Percentiles rank a stretch among this genome's conserved stretches.
Conservation (phyloP, 2,113 vertebrate species). For the Myrmophylax atrothorax region DNA sequence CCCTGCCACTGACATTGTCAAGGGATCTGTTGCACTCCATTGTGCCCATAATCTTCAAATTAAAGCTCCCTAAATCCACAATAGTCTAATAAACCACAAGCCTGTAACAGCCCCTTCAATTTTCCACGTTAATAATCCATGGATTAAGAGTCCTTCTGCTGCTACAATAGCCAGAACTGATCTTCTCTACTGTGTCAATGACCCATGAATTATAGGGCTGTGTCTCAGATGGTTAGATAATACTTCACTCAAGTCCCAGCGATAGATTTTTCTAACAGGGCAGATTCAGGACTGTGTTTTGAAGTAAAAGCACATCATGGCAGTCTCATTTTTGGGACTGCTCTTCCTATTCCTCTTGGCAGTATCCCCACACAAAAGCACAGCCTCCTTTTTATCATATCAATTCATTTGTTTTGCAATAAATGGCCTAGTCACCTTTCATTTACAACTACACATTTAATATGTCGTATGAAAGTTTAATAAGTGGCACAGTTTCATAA, state of each 20-base stretch:
- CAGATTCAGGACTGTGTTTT: conserved; percentile 33
- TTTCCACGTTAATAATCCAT: conserved; percentile 60
- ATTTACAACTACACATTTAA: conserved; percentile 31
- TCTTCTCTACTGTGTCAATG: conserved; percentile 35
- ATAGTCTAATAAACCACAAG: conserved; percentile 61
- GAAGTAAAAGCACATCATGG: background rate
- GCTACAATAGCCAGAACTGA: conserved; percentile 48
- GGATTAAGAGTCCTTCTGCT: conserved; percentile 42
- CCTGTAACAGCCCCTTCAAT: conserved; percentile 53
- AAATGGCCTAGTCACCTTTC: background rate
- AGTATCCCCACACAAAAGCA: background rate
- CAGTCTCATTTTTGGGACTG: background rate
- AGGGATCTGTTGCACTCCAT: conserved; percentile 41
- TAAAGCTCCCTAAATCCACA: conserved; percentile 60
- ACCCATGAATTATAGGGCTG: conserved; percentile 53
- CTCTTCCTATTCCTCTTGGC: conserved; percentile 35
- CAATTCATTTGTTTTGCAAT: background rate
- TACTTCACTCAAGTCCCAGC: conserved; percentile 48
- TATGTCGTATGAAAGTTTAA: background rate
- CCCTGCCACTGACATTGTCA: conserved; percentile 40
- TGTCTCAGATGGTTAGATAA: conserved; percentile 60
- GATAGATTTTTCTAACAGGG: conserved; percentile 48
- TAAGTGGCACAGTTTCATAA: conserved; percentile 9
- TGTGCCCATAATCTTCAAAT: conserved; percentile 47
- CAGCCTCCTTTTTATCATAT: background rate